Conservation (phyloP, 1,140 invertebrate genomes). For the Papilio glaucus region DNA sequence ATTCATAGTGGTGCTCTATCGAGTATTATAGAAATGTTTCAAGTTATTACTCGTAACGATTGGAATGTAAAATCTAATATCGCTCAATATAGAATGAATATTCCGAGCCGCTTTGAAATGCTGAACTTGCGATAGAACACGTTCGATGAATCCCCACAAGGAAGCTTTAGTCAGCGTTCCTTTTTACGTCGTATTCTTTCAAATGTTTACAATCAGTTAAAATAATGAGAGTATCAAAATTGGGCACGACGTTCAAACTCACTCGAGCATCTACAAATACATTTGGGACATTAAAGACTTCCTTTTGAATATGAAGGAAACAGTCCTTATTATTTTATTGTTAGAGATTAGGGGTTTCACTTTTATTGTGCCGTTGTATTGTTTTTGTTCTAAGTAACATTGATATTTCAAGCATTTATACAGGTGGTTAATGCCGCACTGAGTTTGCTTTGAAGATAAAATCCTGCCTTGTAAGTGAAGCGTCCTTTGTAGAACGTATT, state of each 20-base stretch:
- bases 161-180: constrained; percentile 45
- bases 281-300: constrained; percentile 24
- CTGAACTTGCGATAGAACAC: constrained; percentile 46
- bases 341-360: constrained; percentile 27
- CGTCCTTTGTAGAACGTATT: constrained; percentile 22
- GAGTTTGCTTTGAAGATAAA: constrained; percentile 29
- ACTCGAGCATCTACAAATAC: constrained; percentile 20
- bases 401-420: constrained; percentile 24
- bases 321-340: constrained; percentile 33
- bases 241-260: constrained; percentile 8
- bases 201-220: constrained; percentile 15
- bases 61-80: constrained; percentile 63
- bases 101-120: constrained; percentile 54
- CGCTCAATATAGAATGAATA: constrained; percentile 60
- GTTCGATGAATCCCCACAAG: constrained; percentile 39
- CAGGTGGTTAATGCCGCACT: constrained; percentile 22
- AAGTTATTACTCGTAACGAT: constrained; percentile 61
- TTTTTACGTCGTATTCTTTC: constrained; percentile 5
- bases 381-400: not conserved
- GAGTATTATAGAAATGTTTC: constrained; percentile 65
- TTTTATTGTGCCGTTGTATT: constrained; percentile 9
- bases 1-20: constrained; percentile 60
- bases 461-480: constrained; percentile 15
- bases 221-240: constrained; percentile 23
- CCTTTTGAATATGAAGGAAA: constrained; percentile 7